Percentiles rank a stretch among this genome's conserved stretches.
Conservation (phyloP, 1,140 invertebrate genomes). For the Bombus sibiricus region DNA sequence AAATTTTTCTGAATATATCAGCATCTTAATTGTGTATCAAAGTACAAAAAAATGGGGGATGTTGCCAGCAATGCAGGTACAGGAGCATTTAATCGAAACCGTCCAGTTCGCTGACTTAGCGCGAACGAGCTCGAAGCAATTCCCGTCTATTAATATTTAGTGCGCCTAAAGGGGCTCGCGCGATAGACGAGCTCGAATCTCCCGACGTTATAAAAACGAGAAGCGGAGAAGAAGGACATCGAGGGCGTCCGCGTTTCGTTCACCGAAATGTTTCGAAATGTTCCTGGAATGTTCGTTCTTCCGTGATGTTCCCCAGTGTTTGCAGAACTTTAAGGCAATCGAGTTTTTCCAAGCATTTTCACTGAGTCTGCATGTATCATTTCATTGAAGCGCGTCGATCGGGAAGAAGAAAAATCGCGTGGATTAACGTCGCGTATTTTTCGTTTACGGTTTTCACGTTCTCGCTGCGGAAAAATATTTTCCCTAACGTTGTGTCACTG, state of each 20-base stretch:
- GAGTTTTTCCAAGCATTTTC: conserved; percentile 8
- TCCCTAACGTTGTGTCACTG: background rate
- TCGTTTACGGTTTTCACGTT: background rate
- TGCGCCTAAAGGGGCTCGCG: background rate
- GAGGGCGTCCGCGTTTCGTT: background rate
- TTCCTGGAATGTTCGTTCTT: background rate
- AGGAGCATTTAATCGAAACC: background rate
- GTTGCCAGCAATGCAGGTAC: background rate
- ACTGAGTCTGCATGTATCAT: background rate
- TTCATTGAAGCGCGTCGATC: background rate
- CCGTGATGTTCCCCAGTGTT: background rate
- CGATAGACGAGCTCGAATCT: background rate
- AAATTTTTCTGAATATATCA: background rate
- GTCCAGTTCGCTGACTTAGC: background rate
- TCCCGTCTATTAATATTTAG: conserved; percentile 36
- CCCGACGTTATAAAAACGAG: background rate
- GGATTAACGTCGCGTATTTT: conserved; percentile 18
- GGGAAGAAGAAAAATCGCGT: background rate
- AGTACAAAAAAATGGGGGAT: background rate
- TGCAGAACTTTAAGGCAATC: conserved; percentile 16
- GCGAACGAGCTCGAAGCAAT: conserved; percentile 22
- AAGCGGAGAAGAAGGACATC: background rate
- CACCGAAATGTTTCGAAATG: background rate
- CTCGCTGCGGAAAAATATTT: background rate
- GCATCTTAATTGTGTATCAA: background rate